Base-by-base conservation (phyloP, 2,888 invertebrate genomes). In the Scaptomyza cyrtandrae region DNA sequence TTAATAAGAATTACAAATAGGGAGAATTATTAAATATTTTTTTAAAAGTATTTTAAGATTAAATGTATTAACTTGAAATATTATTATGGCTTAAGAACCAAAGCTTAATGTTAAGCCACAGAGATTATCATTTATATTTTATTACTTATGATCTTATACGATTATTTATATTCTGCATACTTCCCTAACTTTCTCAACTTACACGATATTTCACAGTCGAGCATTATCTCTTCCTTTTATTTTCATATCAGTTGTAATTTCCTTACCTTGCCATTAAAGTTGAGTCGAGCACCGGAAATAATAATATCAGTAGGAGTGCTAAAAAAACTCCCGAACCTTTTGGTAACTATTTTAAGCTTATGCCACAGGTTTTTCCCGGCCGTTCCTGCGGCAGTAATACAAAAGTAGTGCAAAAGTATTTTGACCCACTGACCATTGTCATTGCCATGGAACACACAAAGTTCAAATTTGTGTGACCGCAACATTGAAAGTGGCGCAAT, bases 401-500 rank as follows among this genome's bases (percentile, higher is more conserved):
- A n/a, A n/a, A n/a, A n/a, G n/a, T n/a, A n/a, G 29, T 27, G 66
- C 37, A 50, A 61, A 43, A 29, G 53, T 60, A 14, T n/a, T 88
- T 39, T 88, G 86, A 86, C 82, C 86, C 88, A 83, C 86, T 82
- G 86, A 66, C 86, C 65, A 71, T 44, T 72, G 68, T 14, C 10
- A 45, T 50, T 52, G 52, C 53, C 67, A 24, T 24, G 65, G 37
- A 41, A 16, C 10, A 35, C 29, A 49, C 48, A 70, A 68, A 77
- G 83, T 80, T 83, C 62, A 86, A 83, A 53, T 48, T 52, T 44
- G 14, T 35, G 49, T 66, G 71, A 84, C 84, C 80, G 66, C 84
- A 71, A 77, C 64, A 72, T 61, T 81, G 71, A 75, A 78, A 75
- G 19, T 57, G 53, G 44, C 49, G 33, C 52, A 60, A 35, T 37